phyloP scores from a whole-genome alignment of 2,797 vertebrate genomes.

The Masticophis lateralis region DNA sequence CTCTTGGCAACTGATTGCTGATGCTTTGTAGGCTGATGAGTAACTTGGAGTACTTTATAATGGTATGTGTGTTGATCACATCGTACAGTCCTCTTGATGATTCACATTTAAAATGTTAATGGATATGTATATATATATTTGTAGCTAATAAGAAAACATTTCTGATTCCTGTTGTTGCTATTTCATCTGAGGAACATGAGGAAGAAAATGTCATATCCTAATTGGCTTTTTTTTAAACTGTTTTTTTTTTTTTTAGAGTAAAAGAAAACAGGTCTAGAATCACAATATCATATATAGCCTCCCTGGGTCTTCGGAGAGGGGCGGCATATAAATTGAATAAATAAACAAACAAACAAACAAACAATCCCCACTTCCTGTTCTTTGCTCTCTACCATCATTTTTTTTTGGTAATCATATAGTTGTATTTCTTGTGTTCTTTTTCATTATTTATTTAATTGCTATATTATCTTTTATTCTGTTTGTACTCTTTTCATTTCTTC shows the following conservation, averaged over 20 bases:
- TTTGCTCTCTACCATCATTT: background rate
- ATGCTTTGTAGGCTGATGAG: conserved; percentile 24
- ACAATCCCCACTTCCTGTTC: background rate
- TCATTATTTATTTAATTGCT: background rate
- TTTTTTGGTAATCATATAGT: background rate
- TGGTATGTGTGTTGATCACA: conserved; percentile 10
- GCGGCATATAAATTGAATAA: too few species aligned
- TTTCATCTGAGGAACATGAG: background rate
- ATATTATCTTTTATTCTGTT: background rate
- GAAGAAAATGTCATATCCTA: background rate
- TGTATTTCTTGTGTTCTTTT: background rate
- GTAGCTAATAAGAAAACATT: background rate
- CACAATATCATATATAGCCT: background rate
- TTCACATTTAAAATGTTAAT: conserved; percentile 26
- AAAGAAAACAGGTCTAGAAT: background rate
- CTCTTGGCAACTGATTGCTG: conserved; percentile 42
- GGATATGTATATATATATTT: accelerated
- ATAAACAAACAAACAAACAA: too few species aligned
- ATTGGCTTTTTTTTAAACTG: background rate
- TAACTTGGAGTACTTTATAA: conserved; percentile 33
- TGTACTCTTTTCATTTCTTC: background rate
- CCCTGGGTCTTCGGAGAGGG: too few species aligned
- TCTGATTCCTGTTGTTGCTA: background rate
- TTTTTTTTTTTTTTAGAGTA: background rate
- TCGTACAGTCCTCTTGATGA: conserved; percentile 9